A percentile compares a stretch with the other conserved stretches of the same genome.
These are phyloP conservation scores for Cygnus buccinator DNA, from an alignment of 2,113 vertebrate genomes.

Conservation along the genomic window DNA sequence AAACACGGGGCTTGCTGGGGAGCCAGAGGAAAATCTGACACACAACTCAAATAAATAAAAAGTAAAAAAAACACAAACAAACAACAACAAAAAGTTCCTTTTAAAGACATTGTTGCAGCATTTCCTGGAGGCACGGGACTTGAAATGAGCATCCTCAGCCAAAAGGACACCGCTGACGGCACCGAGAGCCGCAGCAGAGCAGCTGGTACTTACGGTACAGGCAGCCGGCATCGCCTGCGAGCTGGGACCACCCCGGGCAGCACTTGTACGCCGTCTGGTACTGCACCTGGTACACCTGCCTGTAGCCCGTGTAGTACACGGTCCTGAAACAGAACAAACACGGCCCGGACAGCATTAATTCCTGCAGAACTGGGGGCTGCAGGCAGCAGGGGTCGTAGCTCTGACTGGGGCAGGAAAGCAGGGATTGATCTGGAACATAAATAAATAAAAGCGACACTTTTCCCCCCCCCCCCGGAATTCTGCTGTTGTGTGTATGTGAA, in stretches of 20 bases:
- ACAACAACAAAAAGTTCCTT: not conserved
- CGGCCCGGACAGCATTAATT: accelerated
- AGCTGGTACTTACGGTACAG: slow-evolving; percentile 84
- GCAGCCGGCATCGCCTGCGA: slow-evolving; percentile 82
- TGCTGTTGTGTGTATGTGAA: not conserved
- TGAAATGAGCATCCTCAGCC: not conserved
- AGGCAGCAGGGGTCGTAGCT: too few species aligned
- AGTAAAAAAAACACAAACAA: not conserved
- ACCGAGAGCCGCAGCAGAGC: accelerated
- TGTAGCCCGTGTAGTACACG: slow-evolving; percentile 82
- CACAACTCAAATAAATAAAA: not conserved
- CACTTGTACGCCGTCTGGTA: slow-evolving; percentile 82
- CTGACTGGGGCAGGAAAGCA: not conserved
- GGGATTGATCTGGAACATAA: slow-evolving; percentile 15
- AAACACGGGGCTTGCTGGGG: not conserved
- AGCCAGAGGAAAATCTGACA: not conserved
- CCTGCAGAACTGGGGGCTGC: accelerated
- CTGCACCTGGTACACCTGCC: slow-evolving; percentile 83
- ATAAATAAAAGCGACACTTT: slow-evolving; percentile 1
- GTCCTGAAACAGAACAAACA: slow-evolving; percentile 77
- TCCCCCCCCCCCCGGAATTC: not conserved
- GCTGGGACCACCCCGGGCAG: slow-evolving; percentile 89
- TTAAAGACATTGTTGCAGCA: not conserved
- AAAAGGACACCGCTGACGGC: accelerated
- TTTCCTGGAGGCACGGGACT: not conserved